phyloP scores from a whole-genome alignment of 2,113 vertebrate species.

The Psephotus haematonotus region DNA sequence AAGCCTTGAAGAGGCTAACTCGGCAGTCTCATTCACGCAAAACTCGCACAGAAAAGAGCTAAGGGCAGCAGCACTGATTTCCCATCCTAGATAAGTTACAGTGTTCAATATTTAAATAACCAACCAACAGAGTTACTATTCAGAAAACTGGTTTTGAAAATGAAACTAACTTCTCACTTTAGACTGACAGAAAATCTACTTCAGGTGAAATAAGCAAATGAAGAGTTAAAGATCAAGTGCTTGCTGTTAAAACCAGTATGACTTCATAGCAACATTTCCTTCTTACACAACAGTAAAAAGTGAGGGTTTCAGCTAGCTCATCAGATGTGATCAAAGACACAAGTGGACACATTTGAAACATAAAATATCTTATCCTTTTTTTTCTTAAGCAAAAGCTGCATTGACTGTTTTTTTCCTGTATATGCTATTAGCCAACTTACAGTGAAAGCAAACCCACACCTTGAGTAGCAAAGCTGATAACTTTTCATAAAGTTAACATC shows the following conservation, averaged over 20 bases:
- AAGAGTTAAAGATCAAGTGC: not conserved
- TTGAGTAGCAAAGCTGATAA: constrained; percentile 29
- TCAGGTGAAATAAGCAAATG: not conserved
- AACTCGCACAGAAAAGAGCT: not conserved
- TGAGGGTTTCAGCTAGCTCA: not conserved
- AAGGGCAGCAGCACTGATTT: not conserved
- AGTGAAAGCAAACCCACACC: constrained; percentile 31
- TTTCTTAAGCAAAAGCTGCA: not conserved
- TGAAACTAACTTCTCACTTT: not conserved
- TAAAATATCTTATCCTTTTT: not conserved
- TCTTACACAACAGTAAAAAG: not conserved
- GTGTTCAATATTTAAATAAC: not conserved
- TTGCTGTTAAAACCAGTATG: not conserved
- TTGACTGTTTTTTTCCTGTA: not conserved
- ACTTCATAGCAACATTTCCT: not conserved
- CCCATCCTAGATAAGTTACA: not conserved
- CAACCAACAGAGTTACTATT: not conserved
- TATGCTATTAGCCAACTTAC: not conserved
- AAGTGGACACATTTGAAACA: not conserved
- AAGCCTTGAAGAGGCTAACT: not conserved
- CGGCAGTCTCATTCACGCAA: not conserved
- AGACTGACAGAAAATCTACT: not conserved
- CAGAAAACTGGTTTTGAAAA: not conserved
- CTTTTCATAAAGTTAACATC: constrained; percentile 42
- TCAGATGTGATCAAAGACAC: constrained; percentile 15